A percentile compares a stretch with the other conserved stretches of the same genome.
phyloP scores from a whole-genome alignment of 2,797 vertebrate species.

The Leptatherina wallacei region DNA sequence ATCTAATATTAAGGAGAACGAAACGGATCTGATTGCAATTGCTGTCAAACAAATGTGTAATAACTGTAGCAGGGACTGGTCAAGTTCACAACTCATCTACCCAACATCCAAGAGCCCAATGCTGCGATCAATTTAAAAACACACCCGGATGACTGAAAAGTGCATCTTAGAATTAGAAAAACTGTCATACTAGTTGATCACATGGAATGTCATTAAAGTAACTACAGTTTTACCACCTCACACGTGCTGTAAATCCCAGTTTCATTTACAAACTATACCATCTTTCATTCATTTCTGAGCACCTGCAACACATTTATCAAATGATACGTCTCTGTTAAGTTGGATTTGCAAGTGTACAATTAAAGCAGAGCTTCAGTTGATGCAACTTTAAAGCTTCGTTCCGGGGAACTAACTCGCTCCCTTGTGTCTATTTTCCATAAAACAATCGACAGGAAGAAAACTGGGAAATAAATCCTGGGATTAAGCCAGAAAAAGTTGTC shows the following conservation, averaged over 20 bases:
- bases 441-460: not conserved
- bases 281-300: not conserved
- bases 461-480: fast-evolving
- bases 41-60: no score
- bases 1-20: no score
- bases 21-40: no score
- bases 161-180: not conserved
- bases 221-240: not conserved
- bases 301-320: not conserved
- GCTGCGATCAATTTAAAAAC: not conserved
- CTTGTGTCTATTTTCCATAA: not conserved
- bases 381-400: not conserved
- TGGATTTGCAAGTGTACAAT: not conserved
- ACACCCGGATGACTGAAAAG: not conserved
- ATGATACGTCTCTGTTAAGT: not conserved
- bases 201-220: not conserved
- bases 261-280: no score
- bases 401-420: not conserved
- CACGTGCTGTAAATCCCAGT: no score
- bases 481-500: not conserved
- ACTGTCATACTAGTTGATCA: no score
- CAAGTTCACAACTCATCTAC: not conserved
- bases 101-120: no score
- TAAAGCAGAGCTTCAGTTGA: not conserved
- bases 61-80: not conserved